These are phyloP conservation scores for Philereme transversata DNA, from an alignment of 2,888 invertebrate genomes.

Conservation along the genomic window DNA sequence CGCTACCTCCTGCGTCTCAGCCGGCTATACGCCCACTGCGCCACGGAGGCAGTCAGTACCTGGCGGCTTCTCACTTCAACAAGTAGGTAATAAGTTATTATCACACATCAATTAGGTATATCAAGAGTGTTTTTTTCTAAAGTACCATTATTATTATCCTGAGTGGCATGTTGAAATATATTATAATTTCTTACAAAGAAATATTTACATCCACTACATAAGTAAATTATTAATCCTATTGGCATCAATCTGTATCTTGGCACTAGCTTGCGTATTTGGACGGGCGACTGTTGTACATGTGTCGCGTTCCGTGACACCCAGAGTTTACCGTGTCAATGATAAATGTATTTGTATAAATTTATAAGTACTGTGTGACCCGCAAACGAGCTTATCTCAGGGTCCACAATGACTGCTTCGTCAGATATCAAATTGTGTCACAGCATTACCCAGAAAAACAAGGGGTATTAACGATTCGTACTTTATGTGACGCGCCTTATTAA, in stretches of 20 bases:
- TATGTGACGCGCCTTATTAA: neutral
- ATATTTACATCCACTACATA: too few relatives aligned
- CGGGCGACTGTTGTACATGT: neutral
- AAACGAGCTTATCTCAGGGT: slow-evolving; percentile 61
- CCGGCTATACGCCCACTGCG: too few relatives aligned
- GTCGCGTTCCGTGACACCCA: slow-evolving; percentile 31
- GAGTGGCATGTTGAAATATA: too few relatives aligned
- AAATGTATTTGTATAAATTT: slow-evolving; percentile 57
- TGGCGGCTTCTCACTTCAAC: too few relatives aligned
- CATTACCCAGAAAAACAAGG: slow-evolving; percentile 25
- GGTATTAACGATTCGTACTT: neutral
- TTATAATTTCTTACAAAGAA: too few relatives aligned
- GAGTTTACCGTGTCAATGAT: slow-evolving; percentile 64
- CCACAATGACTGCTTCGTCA: slow-evolving; percentile 54
- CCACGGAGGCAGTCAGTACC: too few relatives aligned
- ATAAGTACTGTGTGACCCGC: slow-evolving; percentile 47
- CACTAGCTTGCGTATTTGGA: neutral
- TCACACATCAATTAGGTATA: too few relatives aligned
- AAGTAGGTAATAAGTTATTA: too few relatives aligned
- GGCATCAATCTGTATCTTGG: neutral
- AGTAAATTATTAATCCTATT: neutral
- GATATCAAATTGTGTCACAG: slow-evolving; percentile 39
- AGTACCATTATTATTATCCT: too few relatives aligned
- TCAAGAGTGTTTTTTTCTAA: too few relatives aligned
- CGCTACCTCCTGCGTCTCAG: too few relatives aligned